Percentiles rank a stretch among this genome's conserved stretches.
These are phyloP conservation scores for Typhlichthys subterraneus DNA, from an alignment of 2,797 vertebrate species.

Conservation along the genomic window DNA sequence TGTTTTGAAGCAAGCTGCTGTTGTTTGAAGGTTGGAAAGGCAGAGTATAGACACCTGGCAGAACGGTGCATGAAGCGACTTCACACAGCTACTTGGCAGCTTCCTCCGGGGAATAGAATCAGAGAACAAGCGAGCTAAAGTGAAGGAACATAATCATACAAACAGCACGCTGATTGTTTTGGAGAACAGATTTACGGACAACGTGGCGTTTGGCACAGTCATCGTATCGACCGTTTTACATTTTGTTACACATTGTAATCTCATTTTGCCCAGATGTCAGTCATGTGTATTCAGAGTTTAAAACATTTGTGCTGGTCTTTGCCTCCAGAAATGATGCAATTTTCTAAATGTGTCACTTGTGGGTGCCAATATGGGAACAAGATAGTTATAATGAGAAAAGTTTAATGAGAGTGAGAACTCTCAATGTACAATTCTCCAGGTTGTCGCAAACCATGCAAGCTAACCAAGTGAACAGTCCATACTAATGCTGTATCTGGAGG, in stretches of 20 bases:
- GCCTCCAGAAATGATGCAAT: slow-evolving; percentile 9
- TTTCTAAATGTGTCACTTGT: background rate
- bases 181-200: slow-evolving; percentile 28
- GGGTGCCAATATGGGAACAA: slow-evolving; percentile 25
- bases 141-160: slow-evolving; percentile 37
- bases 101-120: slow-evolving; percentile 35
- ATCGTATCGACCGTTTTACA: slow-evolving; percentile 18
- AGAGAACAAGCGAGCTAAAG: slow-evolving; percentile 33
- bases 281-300: slow-evolving; percentile 11
- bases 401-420: no score
- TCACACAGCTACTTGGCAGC: slow-evolving; percentile 54
- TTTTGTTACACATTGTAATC: background rate
- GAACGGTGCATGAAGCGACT: slow-evolving; percentile 48
- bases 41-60: slow-evolving; percentile 73
- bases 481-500: slow-evolving; percentile 17
- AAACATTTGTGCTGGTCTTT: slow-evolving; percentile 8
- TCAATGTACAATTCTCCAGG: background rate
- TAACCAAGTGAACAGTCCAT: background rate
- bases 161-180: slow-evolving; percentile 36
- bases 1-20: slow-evolving; percentile 67
- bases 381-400: background rate
- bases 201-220: slow-evolving; percentile 14
- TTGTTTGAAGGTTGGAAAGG: slow-evolving; percentile 73
- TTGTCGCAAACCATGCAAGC: slow-evolving; percentile 20
- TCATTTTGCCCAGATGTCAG: slow-evolving; percentile 25